phyloP scores from a whole-genome alignment of 2,888 invertebrate genomes.

The Tenthredo livida region DNA sequence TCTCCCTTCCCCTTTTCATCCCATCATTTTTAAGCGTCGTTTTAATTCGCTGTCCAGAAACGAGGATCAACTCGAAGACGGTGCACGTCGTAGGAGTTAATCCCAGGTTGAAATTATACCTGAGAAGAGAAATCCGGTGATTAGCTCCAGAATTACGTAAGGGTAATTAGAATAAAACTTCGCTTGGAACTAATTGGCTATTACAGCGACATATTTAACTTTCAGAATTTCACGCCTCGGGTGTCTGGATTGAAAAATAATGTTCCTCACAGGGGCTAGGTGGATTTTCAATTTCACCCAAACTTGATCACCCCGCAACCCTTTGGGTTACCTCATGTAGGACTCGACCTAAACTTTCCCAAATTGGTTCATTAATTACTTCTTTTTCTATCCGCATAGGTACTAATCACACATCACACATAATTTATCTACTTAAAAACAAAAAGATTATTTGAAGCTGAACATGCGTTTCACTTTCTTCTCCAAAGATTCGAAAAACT shows the following conservation, averaged over 20 bases:
- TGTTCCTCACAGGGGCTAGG: not conserved
- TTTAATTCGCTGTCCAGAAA: not conserved
- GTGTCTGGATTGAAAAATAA: slow-evolving; percentile 12
- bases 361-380: slow-evolving; percentile 5
- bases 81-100: slow-evolving; percentile 5
- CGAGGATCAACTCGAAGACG: not conserved
- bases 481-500: not conserved
- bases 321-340: not conserved
- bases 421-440: not conserved
- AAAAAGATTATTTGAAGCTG: not conserved
- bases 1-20: not conserved
- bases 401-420: not conserved
- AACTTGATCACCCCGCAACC: not conserved
- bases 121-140: slow-evolving; percentile 38
- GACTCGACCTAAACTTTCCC: slow-evolving; percentile 5
- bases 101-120: slow-evolving; percentile 42
- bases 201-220: slow-evolving; percentile 40
- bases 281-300: slow-evolving; percentile 7
- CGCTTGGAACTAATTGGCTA: slow-evolving; percentile 42
- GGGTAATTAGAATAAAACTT: slow-evolving; percentile 44
- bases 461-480: not conserved
- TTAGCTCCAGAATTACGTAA: slow-evolving; percentile 25
- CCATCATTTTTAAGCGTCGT: not conserved
- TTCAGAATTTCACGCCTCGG: slow-evolving; percentile 28
- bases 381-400: not conserved